A percentile compares a stretch with the other conserved stretches of the same genome.
phyloP scores from a whole-genome alignment of 1,140 invertebrate species.

The Luehdorfia chinensis region DNA sequence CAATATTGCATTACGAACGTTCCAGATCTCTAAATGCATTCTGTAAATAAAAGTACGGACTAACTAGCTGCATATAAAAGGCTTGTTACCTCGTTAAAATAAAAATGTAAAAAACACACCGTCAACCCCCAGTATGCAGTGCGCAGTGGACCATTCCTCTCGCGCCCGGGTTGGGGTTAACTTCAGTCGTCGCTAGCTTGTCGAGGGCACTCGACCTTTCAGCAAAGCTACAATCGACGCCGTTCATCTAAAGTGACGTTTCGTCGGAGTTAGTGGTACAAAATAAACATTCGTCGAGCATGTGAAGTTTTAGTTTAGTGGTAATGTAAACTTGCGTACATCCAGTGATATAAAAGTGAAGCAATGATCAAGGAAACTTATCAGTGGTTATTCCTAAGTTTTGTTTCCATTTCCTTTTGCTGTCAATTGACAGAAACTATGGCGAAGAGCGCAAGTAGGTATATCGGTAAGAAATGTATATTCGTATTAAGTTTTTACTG shows the following conservation, averaged over 20 bases:
- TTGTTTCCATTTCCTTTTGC: conserved; percentile 69
- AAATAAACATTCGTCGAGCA: conserved; percentile 16
- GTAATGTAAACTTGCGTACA: conserved; percentile 18
- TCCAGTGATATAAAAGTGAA: conserved; percentile 28
- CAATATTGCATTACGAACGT: conserved; percentile 6
- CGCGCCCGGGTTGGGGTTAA: conserved; percentile 28
- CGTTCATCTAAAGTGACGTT: conserved; percentile 25
- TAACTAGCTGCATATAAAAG: conserved; percentile 34
- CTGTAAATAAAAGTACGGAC: conserved; percentile 10
- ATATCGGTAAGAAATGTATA: conserved; percentile 48
- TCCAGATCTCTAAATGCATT: conserved; percentile 1
- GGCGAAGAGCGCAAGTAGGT: conserved; percentile 71
- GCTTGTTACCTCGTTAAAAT: conserved; percentile 37
- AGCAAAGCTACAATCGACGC: conserved; percentile 26
- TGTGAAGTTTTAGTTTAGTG: conserved; percentile 31
- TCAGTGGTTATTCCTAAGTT: conserved; percentile 66
- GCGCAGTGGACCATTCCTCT: conserved; percentile 48
- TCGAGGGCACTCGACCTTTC: conserved; percentile 55
- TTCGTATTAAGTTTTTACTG: too few species aligned
- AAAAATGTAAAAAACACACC: conserved; percentile 27
- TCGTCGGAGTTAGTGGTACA: not conserved
- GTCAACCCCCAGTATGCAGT: conserved; percentile 38
- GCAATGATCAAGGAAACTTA: conserved; percentile 67
- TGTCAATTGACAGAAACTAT: conserved; percentile 70
- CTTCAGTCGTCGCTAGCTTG: conserved; percentile 50